phyloP scores from a whole-genome alignment of 1,140 invertebrate species.

The Neodiprion fabricii region DNA sequence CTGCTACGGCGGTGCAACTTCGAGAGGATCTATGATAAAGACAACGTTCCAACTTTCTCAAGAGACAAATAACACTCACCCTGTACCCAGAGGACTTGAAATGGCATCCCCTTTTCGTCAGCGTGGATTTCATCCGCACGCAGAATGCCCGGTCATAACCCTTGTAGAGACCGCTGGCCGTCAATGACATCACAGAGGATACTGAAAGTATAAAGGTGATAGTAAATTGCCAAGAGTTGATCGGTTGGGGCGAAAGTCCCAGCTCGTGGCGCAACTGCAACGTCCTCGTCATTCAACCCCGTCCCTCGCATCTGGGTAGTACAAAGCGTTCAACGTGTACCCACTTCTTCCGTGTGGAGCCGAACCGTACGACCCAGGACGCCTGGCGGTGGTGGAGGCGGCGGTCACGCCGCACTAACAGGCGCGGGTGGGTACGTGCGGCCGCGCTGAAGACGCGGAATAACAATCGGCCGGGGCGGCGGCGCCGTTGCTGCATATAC shows the following conservation, averaged over 20 bases:
- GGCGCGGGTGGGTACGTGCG: conserved; percentile 6
- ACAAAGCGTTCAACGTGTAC: too few relatives aligned
- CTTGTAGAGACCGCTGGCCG: conserved; percentile 74
- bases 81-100: conserved; percentile 98
- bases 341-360: not conserved
- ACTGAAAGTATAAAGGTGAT: conserved; percentile 67
- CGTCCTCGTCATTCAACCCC: too few relatives aligned
- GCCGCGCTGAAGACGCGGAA: conserved; percentile 34
- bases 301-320: too few relatives aligned
- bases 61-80: conserved; percentile 69
- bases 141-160: conserved; percentile 93
- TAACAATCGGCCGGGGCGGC: conserved; percentile 39
- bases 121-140: conserved; percentile 96
- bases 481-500: conserved; percentile 32
- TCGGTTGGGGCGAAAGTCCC: too few relatives aligned
- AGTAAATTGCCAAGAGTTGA: not conserved
- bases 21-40: not conserved
- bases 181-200: conserved; percentile 85
- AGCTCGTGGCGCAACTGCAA: too few relatives aligned
- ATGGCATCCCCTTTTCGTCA: conserved; percentile 96
- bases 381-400: not conserved
- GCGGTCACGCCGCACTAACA: not conserved
- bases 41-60: not conserved
- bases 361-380: not conserved
- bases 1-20: not conserved